Evolutionary conservation across 2,888 invertebrate genomes (phyloP).

Genomic region (Dryadula phaetusa): DNA sequence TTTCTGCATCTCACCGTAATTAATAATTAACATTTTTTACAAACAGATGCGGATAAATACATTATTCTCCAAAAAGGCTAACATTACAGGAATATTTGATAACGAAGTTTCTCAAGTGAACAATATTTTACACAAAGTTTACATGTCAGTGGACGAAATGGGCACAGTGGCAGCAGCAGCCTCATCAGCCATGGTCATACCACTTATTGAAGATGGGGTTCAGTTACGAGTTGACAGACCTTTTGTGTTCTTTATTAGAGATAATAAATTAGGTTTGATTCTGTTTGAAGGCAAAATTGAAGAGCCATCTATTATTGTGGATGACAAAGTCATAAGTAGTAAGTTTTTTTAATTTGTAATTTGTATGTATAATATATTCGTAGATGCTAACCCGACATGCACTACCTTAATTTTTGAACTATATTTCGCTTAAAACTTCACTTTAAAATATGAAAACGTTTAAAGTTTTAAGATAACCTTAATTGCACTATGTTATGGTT

Average conservation of each 20-base stretch:
- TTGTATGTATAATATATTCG: no score
- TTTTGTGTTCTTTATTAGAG: slow-evolving; percentile 87
- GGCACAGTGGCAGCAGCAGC: slow-evolving; percentile 88
- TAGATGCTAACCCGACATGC: no score
- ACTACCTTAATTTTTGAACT: no score
- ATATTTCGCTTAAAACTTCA: no score
- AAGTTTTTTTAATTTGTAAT: slow-evolving; percentile 19
- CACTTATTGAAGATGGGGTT: slow-evolving; percentile 83
- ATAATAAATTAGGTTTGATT: slow-evolving; percentile 78
- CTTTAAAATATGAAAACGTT: no score
- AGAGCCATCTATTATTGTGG: slow-evolving; percentile 65
- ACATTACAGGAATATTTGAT: slow-evolving; percentile 83
- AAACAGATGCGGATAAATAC: slow-evolving; percentile 83
- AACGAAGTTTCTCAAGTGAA: slow-evolving; percentile 72
- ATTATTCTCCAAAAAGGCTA: slow-evolving; percentile 82
- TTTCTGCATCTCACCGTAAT: not conserved
- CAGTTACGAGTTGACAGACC: slow-evolving; percentile 85
- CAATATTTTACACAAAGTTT: slow-evolving; percentile 86
- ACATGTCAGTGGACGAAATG: slow-evolving; percentile 86
- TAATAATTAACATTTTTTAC: not conserved
- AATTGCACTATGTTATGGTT: no score
- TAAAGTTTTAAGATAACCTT: no score
- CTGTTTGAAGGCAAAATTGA: slow-evolving; percentile 87
- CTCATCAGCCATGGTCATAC: slow-evolving; percentile 84
- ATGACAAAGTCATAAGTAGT: slow-evolving; percentile 38